A percentile compares a stretch with the other conserved stretches of the same genome.
Evolutionary conservation across 2,888 invertebrate genomes (phyloP).

Genomic region (Hydraecia micacea): DNA sequence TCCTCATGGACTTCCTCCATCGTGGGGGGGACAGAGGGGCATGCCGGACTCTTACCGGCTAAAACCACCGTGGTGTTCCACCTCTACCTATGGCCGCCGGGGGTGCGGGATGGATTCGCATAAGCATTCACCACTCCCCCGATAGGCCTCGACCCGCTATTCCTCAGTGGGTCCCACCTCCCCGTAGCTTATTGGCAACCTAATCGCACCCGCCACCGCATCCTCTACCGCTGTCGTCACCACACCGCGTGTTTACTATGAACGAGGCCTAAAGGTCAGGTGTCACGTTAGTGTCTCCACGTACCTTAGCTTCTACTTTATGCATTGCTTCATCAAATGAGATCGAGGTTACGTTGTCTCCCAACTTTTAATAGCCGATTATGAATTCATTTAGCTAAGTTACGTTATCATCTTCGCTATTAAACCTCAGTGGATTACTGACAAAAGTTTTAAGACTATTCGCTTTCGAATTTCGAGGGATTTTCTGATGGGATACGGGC

Average conservation of each 20-base stretch:
- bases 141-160: too few species aligned
- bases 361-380: constrained; percentile 51
- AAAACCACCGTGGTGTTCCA: too few species aligned
- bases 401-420: constrained; percentile 32
- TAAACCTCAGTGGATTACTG: constrained; percentile 23
- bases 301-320: constrained; percentile 39
- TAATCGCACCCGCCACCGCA: background rate
- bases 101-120: too few species aligned
- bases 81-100: too few species aligned
- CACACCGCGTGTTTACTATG: background rate
- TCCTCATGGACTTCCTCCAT: too few species aligned
- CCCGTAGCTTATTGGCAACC: too few species aligned
- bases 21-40: too few species aligned
- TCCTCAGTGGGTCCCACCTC: too few species aligned
- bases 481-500: constrained; percentile 13
- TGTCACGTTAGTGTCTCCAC: constrained; percentile 5
- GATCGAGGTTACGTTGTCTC: constrained; percentile 41
- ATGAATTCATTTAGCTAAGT: constrained; percentile 52
- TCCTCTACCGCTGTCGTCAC: too few species aligned
- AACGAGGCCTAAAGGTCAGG: background rate
- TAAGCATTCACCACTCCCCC: too few species aligned
- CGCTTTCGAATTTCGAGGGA: constrained; percentile 27
- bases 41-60: too few species aligned
- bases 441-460: constrained; percentile 36
- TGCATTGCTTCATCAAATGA: constrained; percentile 43